A percentile compares a stretch with the other conserved stretches of the same genome.
These are phyloP conservation scores for Lasioglossum malachurum DNA, from an alignment of 2,888 invertebrate genomes.

Conservation along the genomic window DNA sequence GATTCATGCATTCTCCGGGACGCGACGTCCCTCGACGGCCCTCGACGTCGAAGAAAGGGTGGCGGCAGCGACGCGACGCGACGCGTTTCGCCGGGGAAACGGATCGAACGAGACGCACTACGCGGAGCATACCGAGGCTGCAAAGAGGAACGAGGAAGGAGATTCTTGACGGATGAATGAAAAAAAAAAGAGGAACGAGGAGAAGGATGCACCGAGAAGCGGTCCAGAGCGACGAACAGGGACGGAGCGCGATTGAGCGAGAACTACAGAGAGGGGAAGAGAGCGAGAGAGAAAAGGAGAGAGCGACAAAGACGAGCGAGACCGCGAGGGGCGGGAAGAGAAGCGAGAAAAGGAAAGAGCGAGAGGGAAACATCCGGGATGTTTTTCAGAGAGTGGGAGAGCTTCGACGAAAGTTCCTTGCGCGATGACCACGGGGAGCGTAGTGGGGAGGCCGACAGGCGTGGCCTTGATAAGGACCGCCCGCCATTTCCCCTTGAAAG, in stretches of 20 bases:
- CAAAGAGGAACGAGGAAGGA: constrained; percentile 26
- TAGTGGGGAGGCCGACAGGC: constrained; percentile 71
- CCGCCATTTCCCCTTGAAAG: constrained; percentile 70
- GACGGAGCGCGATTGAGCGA: constrained; percentile 24
- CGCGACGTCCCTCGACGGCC: constrained; percentile 41
- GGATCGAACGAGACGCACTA: constrained; percentile 11
- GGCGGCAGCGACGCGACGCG: constrained; percentile 15
- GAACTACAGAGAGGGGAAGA: constrained; percentile 16
- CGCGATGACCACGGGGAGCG: constrained; percentile 64
- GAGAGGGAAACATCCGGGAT: constrained; percentile 52
- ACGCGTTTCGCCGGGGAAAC: background rate
- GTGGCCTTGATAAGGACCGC: constrained; percentile 71
- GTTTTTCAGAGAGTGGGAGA: constrained; percentile 63
- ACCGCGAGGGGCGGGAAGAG: constrained; percentile 44
- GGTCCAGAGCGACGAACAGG: constrained; percentile 36
- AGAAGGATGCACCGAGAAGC: constrained; percentile 38
- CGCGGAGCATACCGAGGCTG: constrained; percentile 16
- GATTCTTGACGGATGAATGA: constrained; percentile 50
- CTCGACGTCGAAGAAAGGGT: constrained; percentile 34
- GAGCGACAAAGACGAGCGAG: constrained; percentile 18
- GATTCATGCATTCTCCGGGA: constrained; percentile 74
- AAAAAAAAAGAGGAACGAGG: constrained; percentile 59
- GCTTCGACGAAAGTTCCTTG: constrained; percentile 69
- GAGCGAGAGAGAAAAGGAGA: constrained; percentile 35
- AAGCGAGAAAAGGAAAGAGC: constrained; percentile 41